phyloP scores from a whole-genome alignment of 2,888 invertebrate genomes.

The Eristalinus sepulchralis region DNA sequence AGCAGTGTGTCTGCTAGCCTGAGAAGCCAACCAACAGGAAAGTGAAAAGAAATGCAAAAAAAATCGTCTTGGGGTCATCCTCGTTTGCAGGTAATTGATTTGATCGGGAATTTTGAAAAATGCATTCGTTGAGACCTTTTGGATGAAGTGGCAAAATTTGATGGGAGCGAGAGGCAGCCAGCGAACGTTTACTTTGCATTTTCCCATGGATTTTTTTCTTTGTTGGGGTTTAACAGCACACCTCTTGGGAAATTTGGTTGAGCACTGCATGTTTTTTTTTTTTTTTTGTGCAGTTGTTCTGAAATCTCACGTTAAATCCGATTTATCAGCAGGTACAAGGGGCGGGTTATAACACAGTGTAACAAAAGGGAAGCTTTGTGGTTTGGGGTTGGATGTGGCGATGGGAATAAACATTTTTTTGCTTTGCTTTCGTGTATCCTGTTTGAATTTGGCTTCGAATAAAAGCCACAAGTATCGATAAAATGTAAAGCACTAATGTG shows the following conservation, averaged over 20 bases:
- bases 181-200: constrained; percentile 50
- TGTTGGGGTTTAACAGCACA: background rate
- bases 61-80: constrained; percentile 62
- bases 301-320: constrained; percentile 11
- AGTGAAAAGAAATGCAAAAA: constrained; percentile 68
- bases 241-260: constrained; percentile 46
- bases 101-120: constrained; percentile 60
- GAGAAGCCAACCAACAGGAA: constrained; percentile 58
- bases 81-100: constrained; percentile 71
- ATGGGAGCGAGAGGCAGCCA: constrained; percentile 16
- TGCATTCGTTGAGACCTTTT: constrained; percentile 46
- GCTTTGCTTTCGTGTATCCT: background rate
- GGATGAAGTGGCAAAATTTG: constrained; percentile 60
- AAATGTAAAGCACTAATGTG: background rate
- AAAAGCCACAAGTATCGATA: background rate
- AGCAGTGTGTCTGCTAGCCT: constrained; percentile 10
- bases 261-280: constrained; percentile 22
- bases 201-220: constrained; percentile 58
- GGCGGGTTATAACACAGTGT: constrained; percentile 2
- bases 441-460: background rate
- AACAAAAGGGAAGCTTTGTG: constrained; percentile 2
- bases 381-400: background rate
- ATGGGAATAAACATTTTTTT: background rate
- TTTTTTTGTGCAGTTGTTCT: constrained; percentile 19
- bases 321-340: constrained; percentile 36